Evolutionary conservation across 2,888 invertebrate genomes (phyloP).

Genomic region (Platerodrilus igneus): DNA sequence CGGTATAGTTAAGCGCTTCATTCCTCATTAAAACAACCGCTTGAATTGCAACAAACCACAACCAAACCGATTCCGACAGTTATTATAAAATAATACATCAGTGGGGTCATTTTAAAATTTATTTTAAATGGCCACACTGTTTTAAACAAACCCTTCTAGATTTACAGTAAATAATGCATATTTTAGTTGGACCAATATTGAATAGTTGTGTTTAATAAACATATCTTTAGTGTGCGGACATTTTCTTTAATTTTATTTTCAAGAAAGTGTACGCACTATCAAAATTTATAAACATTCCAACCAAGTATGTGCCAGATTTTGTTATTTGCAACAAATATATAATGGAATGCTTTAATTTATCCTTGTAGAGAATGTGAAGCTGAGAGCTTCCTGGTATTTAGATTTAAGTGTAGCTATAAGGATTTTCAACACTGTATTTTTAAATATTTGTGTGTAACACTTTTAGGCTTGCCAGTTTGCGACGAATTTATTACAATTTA

Average conservation of each 20-base stretch:
- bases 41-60: constrained; percentile 50
- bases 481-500: constrained; percentile 33
- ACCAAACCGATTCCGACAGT: constrained; percentile 59
- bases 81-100: constrained; percentile 19
- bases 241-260: constrained; percentile 10
- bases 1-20: constrained; percentile 50
- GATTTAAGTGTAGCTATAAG: constrained; percentile 38
- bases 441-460: constrained; percentile 50
- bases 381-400: constrained; percentile 32
- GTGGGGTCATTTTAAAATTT: constrained; percentile 1
- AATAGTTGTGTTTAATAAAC: constrained; percentile 24
- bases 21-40: constrained; percentile 50
- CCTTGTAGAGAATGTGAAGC: constrained; percentile 29
- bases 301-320: constrained; percentile 63
- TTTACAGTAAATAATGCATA: constrained; percentile 43
- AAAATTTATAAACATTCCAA: constrained; percentile 53
- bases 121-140: constrained; percentile 13
- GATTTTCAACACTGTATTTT: constrained; percentile 48
- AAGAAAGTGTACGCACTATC: constrained; percentile 19
- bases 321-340: constrained; percentile 45
- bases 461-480: constrained; percentile 44
- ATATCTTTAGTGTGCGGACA: not conserved
- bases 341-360: constrained; percentile 27
- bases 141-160: constrained; percentile 47
- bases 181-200: constrained; percentile 39